Percentiles rank a stretch among this genome's conserved stretches.
These are phyloP conservation scores for Mizuhopecten yessoensis DNA, from an alignment of 1,140 invertebrate genomes.

Conservation along the genomic window DNA sequence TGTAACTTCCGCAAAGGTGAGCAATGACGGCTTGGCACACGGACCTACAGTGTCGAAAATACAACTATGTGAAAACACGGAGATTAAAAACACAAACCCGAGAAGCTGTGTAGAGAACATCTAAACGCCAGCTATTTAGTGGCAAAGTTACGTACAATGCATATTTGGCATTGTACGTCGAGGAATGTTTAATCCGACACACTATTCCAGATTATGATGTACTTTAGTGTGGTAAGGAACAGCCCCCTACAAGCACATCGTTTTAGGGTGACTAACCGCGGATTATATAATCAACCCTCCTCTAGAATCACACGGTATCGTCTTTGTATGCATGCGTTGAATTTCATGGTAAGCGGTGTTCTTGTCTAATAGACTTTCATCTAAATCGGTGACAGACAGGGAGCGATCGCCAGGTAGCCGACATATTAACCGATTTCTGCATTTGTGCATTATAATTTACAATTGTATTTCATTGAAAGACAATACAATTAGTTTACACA, in stretches of 20 bases:
- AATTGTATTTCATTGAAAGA: no score
- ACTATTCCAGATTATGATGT: background rate
- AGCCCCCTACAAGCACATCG: background rate
- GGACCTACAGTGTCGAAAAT: slow-evolving; percentile 23
- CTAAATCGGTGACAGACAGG: no score
- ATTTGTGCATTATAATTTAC: no score
- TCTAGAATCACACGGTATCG: background rate
- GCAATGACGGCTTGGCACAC: background rate
- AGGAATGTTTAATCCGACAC: no score
- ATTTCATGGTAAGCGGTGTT: no score
- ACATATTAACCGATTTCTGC: no score
- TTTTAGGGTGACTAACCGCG: background rate
- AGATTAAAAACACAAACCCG: background rate
- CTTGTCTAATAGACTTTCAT: no score
- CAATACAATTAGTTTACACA: no score
- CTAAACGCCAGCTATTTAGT: background rate
- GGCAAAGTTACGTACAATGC: no score
- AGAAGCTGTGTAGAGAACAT: background rate
- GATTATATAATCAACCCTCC: background rate
- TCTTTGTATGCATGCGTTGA: no score
- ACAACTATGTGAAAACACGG: background rate
- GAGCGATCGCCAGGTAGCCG: no score
- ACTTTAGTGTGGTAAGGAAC: background rate
- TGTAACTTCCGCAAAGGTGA: background rate
- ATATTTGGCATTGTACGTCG: no score